Evolutionary conservation across 2,888 invertebrate species (phyloP).

Genomic region (Epirrhoe alternata): DNA sequence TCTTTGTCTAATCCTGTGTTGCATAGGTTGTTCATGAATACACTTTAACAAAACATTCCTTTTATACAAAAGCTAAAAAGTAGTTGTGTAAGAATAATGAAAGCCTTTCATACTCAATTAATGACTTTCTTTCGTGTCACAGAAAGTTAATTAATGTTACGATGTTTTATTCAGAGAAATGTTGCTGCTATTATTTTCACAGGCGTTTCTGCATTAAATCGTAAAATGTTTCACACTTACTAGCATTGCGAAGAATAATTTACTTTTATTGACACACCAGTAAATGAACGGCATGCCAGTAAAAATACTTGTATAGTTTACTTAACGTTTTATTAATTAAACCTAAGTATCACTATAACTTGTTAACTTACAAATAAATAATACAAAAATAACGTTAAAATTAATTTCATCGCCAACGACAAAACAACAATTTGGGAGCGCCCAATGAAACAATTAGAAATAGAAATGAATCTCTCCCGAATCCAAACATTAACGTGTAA

Average conservation of each 20-base stretch:
- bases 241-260: constrained; percentile 4
- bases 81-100: constrained; percentile 3
- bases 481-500: constrained; percentile 31
- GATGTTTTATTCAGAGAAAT: constrained; percentile 21
- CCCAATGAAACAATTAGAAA: constrained; percentile 64
- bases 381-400: constrained; percentile 80
- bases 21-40: neutral
- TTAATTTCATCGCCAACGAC: constrained; percentile 66
- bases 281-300: neutral
- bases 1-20: too few species aligned
- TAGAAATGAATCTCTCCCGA: constrained; percentile 47
- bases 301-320: constrained; percentile 20
- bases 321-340: constrained; percentile 28
- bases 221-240: constrained; percentile 15
- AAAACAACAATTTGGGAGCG: constrained; percentile 75
- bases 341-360: constrained; percentile 74
- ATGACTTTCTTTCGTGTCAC: constrained; percentile 30
- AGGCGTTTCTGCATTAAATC: constrained; percentile 28
- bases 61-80: constrained; percentile 1
- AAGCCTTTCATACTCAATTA: constrained; percentile 8
- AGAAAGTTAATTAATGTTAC: constrained; percentile 16
- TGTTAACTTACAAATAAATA: constrained; percentile 85
- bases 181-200: constrained; percentile 36
- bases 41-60: neutral
- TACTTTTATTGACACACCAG: constrained; percentile 1